Conservation (phyloP, 2,888 invertebrate genomes). For the Muschampia plurimacula region DNA sequence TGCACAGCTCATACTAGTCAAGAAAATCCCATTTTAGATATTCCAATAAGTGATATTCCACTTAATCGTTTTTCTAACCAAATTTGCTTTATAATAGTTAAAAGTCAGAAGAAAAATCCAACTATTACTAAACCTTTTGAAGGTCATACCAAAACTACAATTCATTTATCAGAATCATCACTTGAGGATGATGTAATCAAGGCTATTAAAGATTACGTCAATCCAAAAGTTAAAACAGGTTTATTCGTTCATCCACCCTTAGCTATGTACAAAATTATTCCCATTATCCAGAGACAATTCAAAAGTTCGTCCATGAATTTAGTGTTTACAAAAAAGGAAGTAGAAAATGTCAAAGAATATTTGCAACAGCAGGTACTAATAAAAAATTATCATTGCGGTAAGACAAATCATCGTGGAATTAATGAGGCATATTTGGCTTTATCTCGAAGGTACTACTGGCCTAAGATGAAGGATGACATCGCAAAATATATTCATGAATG, state of each 20-base stretch:
- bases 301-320: slow-evolving; percentile 37
- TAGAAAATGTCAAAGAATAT: slow-evolving; percentile 33
- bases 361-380: slow-evolving; percentile 34
- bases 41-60: slow-evolving; percentile 34
- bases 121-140: too few relatives aligned
- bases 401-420: slow-evolving; percentile 41
- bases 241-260: slow-evolving; percentile 8
- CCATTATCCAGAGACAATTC: slow-evolving; percentile 28
- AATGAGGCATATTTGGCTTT: slow-evolving; percentile 30
- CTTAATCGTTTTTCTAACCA: slow-evolving; percentile 24
- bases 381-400: slow-evolving; percentile 31
- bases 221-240: background rate
- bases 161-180: too few relatives aligned
- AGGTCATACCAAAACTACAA: too few relatives aligned
- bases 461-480: slow-evolving; percentile 39
- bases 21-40: slow-evolving; percentile 17
- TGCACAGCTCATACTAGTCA: background rate
- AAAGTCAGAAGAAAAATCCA: too few relatives aligned
- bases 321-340: slow-evolving; percentile 25
- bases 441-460: slow-evolving; percentile 38
- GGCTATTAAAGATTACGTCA: too few relatives aligned
- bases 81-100: too few relatives aligned
- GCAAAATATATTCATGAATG: slow-evolving; percentile 39
- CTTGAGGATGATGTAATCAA: too few relatives aligned
- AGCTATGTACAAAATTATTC: slow-evolving; percentile 2